Evolutionary conservation across 2,797 vertebrate species (phyloP).

Genomic region (Notolepis coatsorum): DNA sequence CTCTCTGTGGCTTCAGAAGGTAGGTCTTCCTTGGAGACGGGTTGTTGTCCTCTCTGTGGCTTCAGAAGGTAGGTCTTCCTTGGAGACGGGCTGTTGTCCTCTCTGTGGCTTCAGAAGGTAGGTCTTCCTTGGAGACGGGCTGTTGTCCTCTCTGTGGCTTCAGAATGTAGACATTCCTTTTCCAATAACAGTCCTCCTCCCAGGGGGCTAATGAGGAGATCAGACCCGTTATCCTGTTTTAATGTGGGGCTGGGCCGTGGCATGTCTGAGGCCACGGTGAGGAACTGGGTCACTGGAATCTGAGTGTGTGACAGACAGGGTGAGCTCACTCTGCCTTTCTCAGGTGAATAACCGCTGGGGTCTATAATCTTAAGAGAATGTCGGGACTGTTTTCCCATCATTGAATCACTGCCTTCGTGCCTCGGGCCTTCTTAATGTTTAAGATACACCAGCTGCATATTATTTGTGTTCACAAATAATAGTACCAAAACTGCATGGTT

Average conservation of each 20-base stretch:
- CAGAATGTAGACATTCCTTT: conserved; percentile 15
- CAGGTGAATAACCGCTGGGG: conserved; percentile 26
- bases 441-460: not conserved
- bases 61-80: conserved; percentile 12
- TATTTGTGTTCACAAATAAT: not conserved
- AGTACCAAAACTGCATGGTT: not conserved
- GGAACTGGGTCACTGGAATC: conserved; percentile 28
- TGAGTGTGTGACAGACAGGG: conserved; percentile 36
- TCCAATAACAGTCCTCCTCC: conserved; percentile 39
- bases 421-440: not conserved
- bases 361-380: conserved; percentile 4
- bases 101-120: not conserved
- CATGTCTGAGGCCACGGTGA: conserved; percentile 37
- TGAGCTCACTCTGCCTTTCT: not conserved
- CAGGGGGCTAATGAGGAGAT: conserved; percentile 49
- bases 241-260: conserved; percentile 56
- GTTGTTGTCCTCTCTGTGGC: not conserved
- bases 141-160: not conserved
- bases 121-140: conserved; percentile 28
- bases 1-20: not conserved
- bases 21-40: conserved; percentile 20
- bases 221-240: conserved; percentile 57
- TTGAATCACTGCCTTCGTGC: not conserved
- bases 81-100: conserved; percentile 23
- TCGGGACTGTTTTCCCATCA: conserved; percentile 10